Evolutionary conservation across 2,113 vertebrate genomes (phyloP).

Genomic region (Epinephelus moara): DNA sequence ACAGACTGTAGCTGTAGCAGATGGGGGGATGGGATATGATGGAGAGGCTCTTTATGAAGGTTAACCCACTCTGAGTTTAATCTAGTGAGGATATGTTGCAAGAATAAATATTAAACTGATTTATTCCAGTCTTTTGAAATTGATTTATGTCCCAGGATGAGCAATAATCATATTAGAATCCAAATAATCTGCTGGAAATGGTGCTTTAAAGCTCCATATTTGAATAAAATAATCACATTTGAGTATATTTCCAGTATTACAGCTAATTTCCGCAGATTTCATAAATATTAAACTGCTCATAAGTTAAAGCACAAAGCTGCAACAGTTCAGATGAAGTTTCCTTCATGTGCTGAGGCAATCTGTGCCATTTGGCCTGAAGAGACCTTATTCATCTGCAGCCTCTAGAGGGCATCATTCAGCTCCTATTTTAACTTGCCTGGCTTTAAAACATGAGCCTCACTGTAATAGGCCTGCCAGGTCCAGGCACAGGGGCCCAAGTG

Average conservation of each 20-base stretch:
- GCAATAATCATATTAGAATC: not conserved
- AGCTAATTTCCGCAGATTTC: not conserved
- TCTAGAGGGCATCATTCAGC: slow-evolving; percentile 50
- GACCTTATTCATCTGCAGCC: slow-evolving; percentile 10
- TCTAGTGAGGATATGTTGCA: not conserved
- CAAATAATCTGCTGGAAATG: not conserved
- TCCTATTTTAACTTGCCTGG: not conserved
- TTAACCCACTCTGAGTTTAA: slow-evolving; percentile 34
- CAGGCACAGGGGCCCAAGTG: too few species aligned
- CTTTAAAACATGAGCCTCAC: not conserved
- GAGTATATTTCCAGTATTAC: not conserved
- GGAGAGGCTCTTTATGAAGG: slow-evolving; percentile 39
- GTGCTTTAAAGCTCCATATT: not conserved
- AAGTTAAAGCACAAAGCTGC: not conserved
- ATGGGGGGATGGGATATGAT: slow-evolving; percentile 38
- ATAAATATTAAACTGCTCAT: not conserved
- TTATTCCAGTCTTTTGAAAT: not conserved
- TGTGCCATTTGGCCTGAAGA: not conserved
- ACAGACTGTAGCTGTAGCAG: not conserved
- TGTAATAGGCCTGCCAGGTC: too few species aligned
- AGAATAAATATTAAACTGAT: not conserved
- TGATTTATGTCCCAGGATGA: not conserved
- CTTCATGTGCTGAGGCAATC: not conserved
- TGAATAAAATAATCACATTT: not conserved
- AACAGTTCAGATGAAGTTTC: slow-evolving; percentile 2